Conservation (phyloP, 2,888 invertebrate genomes). For the Trachelus tabidus region DNA sequence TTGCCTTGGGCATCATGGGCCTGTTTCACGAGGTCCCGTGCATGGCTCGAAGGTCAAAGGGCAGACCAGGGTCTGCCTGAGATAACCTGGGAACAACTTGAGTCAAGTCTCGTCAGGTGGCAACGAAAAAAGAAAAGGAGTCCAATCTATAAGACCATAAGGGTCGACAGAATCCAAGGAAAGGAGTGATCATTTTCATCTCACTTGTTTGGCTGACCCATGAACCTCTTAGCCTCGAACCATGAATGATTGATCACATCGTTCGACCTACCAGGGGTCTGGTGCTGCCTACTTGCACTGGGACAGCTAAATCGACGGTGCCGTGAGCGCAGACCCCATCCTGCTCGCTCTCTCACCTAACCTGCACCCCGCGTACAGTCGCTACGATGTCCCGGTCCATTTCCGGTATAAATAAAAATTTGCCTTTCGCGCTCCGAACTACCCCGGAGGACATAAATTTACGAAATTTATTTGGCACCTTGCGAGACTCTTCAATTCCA, state of each 20-base stretch:
- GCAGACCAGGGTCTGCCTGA: not conserved
- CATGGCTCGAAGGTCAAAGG: not conserved
- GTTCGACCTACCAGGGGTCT: slow-evolving; percentile 11
- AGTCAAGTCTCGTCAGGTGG: not conserved
- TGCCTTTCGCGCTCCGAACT: not conserved
- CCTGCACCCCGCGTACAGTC: not conserved
- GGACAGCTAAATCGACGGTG: slow-evolving; percentile 14
- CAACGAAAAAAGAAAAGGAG: not conserved
- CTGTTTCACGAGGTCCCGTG: not conserved
- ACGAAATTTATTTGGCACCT: too few species aligned
- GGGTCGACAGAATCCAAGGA: not conserved
- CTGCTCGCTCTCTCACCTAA: slow-evolving; percentile 4
- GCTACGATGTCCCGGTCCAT: not conserved
- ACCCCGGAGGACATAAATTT: not conserved
- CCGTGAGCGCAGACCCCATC: slow-evolving; percentile 24
- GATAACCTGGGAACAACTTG: too few species aligned
- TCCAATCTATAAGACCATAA: not conserved
- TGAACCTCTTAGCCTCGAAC: slow-evolving; percentile 4
- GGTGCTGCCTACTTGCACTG: not conserved
- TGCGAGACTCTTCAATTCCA: too few species aligned
- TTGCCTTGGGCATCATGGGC: not conserved
- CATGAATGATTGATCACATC: slow-evolving; percentile 24
- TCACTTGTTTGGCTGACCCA: not conserved
- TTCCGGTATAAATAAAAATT: not conserved
- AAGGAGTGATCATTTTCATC: not conserved